Conservation (phyloP, 2,797 vertebrate genomes). For the Chelon auratus region DNA sequence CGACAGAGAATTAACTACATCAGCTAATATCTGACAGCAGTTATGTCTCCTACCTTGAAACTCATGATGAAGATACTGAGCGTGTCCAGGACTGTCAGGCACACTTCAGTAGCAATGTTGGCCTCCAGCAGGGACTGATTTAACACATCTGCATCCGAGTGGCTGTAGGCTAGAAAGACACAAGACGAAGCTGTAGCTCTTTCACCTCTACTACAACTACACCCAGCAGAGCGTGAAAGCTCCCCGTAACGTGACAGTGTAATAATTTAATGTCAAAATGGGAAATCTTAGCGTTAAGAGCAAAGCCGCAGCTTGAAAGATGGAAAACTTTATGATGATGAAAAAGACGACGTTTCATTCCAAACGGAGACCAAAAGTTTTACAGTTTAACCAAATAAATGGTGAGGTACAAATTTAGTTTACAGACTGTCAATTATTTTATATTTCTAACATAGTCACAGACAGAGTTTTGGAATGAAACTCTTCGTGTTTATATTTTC, state of each 20-base stretch:
- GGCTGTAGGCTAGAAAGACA: constrained; percentile 89
- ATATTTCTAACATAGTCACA: neutral
- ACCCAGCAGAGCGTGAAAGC: neutral
- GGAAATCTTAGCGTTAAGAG: constrained; percentile 42
- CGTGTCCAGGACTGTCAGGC: constrained; percentile 95
- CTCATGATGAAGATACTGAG: constrained; percentile 95
- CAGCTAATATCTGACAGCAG: neutral
- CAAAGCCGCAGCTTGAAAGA: constrained; percentile 51
- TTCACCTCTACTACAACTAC: constrained; percentile 6
- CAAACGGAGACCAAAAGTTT: constrained; percentile 39
- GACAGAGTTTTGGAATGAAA: constrained; percentile 65
- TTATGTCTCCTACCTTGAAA: constrained; percentile 89
- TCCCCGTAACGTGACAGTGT: neutral
- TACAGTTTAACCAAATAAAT: constrained; percentile 7
- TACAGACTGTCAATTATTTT: neutral
- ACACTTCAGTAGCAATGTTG: constrained; percentile 96
- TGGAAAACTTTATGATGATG: constrained; percentile 23
- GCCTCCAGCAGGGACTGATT: constrained; percentile 97
- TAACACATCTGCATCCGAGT: constrained; percentile 95
- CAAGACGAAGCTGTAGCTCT: constrained; percentile 48
- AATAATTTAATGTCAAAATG: constrained; percentile 12
- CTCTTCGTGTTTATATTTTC: constrained; percentile 44
- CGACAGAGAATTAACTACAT: neutral
- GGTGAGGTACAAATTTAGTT: neutral
- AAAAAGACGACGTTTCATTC: constrained; percentile 61